Evolutionary conservation across 2,113 vertebrate species (phyloP).

Genomic region (Dicaeum eximium): DNA sequence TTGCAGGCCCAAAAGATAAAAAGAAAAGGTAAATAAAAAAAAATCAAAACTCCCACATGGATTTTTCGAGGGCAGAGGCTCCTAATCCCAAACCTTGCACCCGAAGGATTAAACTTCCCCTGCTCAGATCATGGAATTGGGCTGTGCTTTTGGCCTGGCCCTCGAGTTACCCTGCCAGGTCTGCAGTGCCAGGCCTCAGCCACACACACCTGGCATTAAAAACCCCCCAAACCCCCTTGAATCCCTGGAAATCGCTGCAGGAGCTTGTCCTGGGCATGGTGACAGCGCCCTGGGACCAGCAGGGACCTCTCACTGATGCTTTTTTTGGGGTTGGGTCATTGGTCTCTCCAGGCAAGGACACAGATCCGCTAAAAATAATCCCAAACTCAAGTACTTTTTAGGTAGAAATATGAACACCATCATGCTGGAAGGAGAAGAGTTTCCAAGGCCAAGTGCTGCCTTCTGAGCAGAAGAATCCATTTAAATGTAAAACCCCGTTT

Average conservation of each 20-base stretch:
- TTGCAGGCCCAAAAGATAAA: not conserved
- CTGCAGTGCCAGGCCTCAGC: not conserved
- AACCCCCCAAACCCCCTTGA: not conserved
- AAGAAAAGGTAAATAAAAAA: not conserved
- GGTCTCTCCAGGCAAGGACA: not conserved
- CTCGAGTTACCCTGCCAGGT: not conserved
- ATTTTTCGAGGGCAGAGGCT: not conserved
- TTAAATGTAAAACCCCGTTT: not conserved
- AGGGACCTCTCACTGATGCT: not conserved
- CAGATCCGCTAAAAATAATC: not conserved
- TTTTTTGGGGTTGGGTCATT: not conserved
- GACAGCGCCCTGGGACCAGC: not conserved
- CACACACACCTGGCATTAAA: not conserved
- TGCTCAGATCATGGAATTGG: not conserved
- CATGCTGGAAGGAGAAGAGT: not conserved
- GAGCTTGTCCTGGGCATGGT: not conserved
- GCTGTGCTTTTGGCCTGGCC: not conserved
- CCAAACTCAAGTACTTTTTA: not conserved
- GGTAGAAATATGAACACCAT: accelerated
- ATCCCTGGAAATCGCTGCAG: not conserved
- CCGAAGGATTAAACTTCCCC: not conserved
- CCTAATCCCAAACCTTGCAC: not conserved
- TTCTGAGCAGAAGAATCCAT: not conserved
- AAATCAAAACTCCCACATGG: not conserved
- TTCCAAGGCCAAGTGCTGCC: not conserved